A percentile compares a stretch with the other conserved stretches of the same genome.
phyloP scores from a whole-genome alignment of 92 coral and sea anemone species.

The Nematostella vectensis region DNA sequence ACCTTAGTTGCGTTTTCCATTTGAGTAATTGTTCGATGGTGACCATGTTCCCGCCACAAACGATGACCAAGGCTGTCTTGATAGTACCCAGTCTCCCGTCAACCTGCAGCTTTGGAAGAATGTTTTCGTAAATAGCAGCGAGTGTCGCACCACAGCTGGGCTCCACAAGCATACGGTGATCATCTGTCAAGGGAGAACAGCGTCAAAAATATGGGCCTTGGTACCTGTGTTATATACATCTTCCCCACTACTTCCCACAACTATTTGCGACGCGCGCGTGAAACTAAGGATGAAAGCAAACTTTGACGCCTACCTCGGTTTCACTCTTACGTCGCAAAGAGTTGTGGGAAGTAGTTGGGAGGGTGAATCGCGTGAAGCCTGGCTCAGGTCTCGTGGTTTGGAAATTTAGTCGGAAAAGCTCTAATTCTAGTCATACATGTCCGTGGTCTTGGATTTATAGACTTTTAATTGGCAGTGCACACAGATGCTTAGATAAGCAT shows the following conservation, averaged over 20 bases:
- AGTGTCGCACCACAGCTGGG: slow-evolving; percentile 90
- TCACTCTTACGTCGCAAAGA: too few relatives aligned
- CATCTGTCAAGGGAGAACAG: slow-evolving; percentile 56
- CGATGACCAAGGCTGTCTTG: slow-evolving; percentile 67
- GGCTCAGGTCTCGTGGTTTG: too few relatives aligned
- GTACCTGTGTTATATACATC: background rate
- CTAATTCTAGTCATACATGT: too few relatives aligned
- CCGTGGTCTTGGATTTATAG: too few relatives aligned
- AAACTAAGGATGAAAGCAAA: background rate
- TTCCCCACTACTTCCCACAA: too few relatives aligned
- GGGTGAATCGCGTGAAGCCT: too few relatives aligned
- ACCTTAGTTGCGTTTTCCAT: slow-evolving; percentile 64
- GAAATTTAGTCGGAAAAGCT: too few relatives aligned
- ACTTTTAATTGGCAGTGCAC: too few relatives aligned
- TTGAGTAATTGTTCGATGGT: slow-evolving; percentile 51
- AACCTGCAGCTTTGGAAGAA: slow-evolving; percentile 41
- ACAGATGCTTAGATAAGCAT: too few relatives aligned
- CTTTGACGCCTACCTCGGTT: background rate
- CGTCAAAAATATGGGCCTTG: background rate
- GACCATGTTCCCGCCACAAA: slow-evolving; percentile 87
- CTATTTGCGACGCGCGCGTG: too few relatives aligned
- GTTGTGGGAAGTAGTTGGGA: too few relatives aligned
- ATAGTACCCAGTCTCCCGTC: slow-evolving; percentile 50
- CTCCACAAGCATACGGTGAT: slow-evolving; percentile 90
- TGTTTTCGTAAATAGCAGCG: slow-evolving; percentile 62